These are phyloP conservation scores for Serilophus lunatus DNA, from an alignment of 2,113 vertebrate species.

Conservation along the genomic window DNA sequence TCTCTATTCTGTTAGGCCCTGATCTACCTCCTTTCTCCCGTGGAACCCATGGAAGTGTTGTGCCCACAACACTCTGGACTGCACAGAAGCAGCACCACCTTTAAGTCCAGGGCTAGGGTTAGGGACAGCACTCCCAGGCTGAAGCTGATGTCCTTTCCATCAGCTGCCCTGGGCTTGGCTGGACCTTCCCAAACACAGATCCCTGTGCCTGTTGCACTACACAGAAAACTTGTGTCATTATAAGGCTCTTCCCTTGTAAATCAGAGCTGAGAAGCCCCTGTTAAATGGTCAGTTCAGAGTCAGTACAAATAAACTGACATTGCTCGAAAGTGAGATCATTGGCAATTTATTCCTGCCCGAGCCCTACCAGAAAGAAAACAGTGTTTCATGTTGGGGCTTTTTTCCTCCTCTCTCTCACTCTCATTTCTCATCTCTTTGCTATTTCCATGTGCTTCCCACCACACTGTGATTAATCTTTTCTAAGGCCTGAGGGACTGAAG, in stretches of 20 bases:
- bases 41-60: not conserved
- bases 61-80: not conserved
- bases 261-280: slow-evolving; percentile 44
- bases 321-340: slow-evolving; percentile 76
- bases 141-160: not conserved
- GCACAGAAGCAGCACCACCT: not conserved
- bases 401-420: slow-evolving; percentile 52
- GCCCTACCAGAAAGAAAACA: slow-evolving; percentile 78
- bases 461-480: slow-evolving; percentile 74
- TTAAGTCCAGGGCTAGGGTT: rapidly evolving
- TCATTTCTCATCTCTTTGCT: slow-evolving; percentile 72
- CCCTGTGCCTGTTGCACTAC: not conserved
- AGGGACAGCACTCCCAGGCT: not conserved
- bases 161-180: not conserved
- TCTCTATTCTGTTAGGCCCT: not conserved
- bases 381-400: slow-evolving; percentile 70
- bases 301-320: slow-evolving; percentile 73
- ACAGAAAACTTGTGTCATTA: not conserved
- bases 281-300: slow-evolving; percentile 70
- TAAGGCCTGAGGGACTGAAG: slow-evolving; percentile 62
- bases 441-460: slow-evolving; percentile 73
- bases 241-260: slow-evolving; percentile 40
- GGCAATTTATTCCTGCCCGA: slow-evolving; percentile 73
- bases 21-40: not conserved
- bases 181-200: not conserved